Percentiles rank a stretch among this genome's conserved stretches.
These are phyloP conservation scores for Nomada flava DNA, from an alignment of 2,888 invertebrate genomes.

Conservation along the genomic window DNA sequence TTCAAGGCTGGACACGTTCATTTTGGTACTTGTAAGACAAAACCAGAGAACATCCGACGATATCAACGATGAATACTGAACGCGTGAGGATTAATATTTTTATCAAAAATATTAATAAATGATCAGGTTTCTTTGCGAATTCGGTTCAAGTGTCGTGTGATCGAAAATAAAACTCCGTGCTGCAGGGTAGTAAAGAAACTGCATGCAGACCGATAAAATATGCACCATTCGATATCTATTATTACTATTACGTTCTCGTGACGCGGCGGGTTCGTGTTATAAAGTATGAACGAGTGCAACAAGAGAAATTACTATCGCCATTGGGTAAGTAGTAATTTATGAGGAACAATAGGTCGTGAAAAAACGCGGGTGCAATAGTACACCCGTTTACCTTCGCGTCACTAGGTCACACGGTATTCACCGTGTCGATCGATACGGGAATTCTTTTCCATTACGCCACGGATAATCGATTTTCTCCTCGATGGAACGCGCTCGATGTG, in stretches of 20 bases:
- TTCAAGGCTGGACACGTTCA: neutral
- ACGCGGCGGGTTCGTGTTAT: slow-evolving; percentile 23
- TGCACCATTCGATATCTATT: slow-evolving; percentile 27
- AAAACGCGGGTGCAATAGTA: slow-evolving; percentile 25
- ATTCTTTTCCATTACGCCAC: slow-evolving; percentile 64
- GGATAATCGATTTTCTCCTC: slow-evolving; percentile 62
- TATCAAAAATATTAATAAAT: too few relatives aligned
- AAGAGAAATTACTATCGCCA: slow-evolving; percentile 25
- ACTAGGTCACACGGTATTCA: slow-evolving; percentile 56
- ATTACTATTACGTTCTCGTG: slow-evolving; percentile 27
- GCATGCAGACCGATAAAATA: slow-evolving; percentile 10
- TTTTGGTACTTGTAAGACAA: neutral
- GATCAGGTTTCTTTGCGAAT: too few relatives aligned
- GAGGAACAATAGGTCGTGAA: slow-evolving; percentile 42
- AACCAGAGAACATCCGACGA: too few relatives aligned
- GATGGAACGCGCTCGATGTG: slow-evolving; percentile 25
- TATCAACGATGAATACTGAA: too few relatives aligned
- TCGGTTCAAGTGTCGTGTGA: too few relatives aligned
- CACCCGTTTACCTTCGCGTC: slow-evolving; percentile 55
- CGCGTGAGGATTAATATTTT: too few relatives aligned
- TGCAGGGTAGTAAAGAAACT: too few relatives aligned
- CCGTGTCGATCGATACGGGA: slow-evolving; percentile 50
- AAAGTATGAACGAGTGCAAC: slow-evolving; percentile 16
- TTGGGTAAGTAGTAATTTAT: slow-evolving; percentile 35
- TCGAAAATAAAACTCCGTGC: too few relatives aligned